Conservation (phyloP, 2,113 vertebrate genomes). For the Glaucomys volans region DNA sequence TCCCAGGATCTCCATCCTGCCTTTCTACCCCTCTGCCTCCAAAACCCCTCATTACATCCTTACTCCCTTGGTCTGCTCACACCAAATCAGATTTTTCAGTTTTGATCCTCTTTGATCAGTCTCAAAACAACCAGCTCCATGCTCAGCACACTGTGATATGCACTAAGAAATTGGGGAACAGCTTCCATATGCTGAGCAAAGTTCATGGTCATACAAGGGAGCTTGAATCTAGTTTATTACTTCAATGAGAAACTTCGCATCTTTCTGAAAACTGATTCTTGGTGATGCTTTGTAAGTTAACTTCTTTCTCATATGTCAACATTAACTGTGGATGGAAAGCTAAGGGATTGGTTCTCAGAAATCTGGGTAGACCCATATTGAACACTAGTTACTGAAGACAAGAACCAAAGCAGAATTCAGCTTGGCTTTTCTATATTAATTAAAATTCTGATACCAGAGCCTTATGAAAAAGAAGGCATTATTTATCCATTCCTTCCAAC, state of each 20-base stretch:
- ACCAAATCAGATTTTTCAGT: not conserved
- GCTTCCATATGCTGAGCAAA: not conserved
- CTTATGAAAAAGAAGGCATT: slow-evolving; percentile 66
- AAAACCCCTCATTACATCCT: not conserved
- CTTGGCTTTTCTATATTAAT: slow-evolving; percentile 70
- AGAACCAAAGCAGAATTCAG: slow-evolving; percentile 64
- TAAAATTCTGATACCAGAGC: slow-evolving; percentile 52
- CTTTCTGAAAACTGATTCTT: slow-evolving; percentile 1
- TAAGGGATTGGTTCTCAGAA: slow-evolving; percentile 4
- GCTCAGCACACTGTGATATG: not conserved
- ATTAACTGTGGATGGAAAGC: not conserved
- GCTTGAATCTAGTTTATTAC: not conserved
- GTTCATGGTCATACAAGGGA: not conserved
- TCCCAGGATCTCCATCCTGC: not conserved
- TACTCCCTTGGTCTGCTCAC: not conserved
- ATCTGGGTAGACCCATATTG: not conserved
- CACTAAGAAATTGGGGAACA: not conserved
- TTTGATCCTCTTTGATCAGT: not conserved
- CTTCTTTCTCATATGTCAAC: not conserved
- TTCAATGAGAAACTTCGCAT: not conserved
- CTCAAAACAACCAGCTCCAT: not conserved
- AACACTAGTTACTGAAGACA: slow-evolving; percentile 61
- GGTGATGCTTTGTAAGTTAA: slow-evolving; percentile 24
- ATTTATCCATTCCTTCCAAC: slow-evolving; percentile 38
- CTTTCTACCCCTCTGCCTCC: not conserved